A percentile compares a stretch with the other conserved stretches of the same genome.
phyloP scores from a whole-genome alignment of 2,113 vertebrate genomes.

The Pycnonotus jocosus region DNA sequence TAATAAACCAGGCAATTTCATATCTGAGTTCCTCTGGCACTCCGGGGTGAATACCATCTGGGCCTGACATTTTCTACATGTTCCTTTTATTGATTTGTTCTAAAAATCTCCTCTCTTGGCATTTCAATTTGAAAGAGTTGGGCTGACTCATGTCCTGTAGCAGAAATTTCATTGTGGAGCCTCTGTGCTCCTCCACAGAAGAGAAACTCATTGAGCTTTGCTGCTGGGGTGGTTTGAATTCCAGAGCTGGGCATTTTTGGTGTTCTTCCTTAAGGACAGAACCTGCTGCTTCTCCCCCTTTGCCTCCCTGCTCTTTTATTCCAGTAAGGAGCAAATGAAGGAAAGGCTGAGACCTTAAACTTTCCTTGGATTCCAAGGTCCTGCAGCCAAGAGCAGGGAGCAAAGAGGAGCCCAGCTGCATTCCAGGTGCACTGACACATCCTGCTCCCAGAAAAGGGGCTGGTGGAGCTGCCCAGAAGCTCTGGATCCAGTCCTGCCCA shows the following conservation, averaged over 20 bases:
- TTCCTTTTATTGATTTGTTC: constrained; percentile 60
- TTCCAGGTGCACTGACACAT: accelerated
- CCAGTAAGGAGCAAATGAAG: not conserved
- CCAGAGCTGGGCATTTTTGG: not conserved
- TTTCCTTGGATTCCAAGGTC: not conserved
- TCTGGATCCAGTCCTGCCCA: not conserved
- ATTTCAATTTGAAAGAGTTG: constrained; percentile 53
- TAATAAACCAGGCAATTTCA: constrained; percentile 60
- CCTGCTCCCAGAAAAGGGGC: not conserved
- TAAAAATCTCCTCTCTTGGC: constrained; percentile 44
- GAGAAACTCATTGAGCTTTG: not conserved
- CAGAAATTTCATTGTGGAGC: constrained; percentile 10
- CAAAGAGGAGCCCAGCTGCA: not conserved
- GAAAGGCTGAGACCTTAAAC: not conserved
- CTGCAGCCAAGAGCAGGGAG: not conserved
- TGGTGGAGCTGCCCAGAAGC: not conserved
- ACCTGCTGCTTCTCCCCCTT: not conserved
- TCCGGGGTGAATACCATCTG: constrained; percentile 55
- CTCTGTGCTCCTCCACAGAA: not conserved
- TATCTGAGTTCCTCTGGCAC: constrained; percentile 49
- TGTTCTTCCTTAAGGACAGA: not conserved
- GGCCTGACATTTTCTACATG: constrained; percentile 58
- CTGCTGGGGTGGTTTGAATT: not conserved
- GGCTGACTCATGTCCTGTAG: constrained; percentile 47
- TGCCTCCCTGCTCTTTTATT: not conserved